Conservation (phyloP, 2,113 vertebrate species). For the Gymnobelideus leadbeateri region DNA sequence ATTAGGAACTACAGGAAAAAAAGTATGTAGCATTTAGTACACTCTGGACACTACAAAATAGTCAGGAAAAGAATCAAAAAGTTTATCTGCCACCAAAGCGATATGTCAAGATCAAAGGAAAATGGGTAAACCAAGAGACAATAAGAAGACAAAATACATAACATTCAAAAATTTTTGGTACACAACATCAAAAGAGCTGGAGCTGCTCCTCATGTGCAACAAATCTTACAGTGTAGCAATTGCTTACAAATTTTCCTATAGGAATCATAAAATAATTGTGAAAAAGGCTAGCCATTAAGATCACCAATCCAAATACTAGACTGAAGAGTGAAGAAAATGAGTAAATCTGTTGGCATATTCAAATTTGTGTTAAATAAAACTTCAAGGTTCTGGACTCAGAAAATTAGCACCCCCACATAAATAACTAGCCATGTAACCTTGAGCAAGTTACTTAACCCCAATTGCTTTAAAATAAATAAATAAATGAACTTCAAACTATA, state of each 20-base stretch:
- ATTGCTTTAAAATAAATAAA: too few species aligned
- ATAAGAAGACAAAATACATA: not conserved
- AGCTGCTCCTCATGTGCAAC: not conserved
- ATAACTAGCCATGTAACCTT: too few species aligned
- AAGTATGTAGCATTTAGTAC: not conserved
- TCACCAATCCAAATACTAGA: not conserved
- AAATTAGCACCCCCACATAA: too few species aligned
- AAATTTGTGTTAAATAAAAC: not conserved
- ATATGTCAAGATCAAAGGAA: not conserved
- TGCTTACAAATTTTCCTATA: not conserved
- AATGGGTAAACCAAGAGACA: not conserved
- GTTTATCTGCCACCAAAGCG: not conserved
- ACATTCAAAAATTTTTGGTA: not conserved
- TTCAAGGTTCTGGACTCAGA: too few species aligned
- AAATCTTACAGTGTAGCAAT: not conserved
- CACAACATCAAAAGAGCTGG: not conserved
- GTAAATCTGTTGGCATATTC: not conserved
- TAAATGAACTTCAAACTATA: not conserved
- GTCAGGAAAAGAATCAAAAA: too few species aligned
- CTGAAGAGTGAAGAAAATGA: not conserved
- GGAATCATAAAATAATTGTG: not conserved
- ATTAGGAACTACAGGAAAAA: not conserved
- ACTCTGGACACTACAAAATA: not conserved
- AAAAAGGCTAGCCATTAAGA: not conserved
- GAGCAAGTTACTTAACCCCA: too few species aligned